These are phyloP conservation scores for Papilio polytes DNA, from an alignment of 1,140 invertebrate species.

Conservation along the genomic window DNA sequence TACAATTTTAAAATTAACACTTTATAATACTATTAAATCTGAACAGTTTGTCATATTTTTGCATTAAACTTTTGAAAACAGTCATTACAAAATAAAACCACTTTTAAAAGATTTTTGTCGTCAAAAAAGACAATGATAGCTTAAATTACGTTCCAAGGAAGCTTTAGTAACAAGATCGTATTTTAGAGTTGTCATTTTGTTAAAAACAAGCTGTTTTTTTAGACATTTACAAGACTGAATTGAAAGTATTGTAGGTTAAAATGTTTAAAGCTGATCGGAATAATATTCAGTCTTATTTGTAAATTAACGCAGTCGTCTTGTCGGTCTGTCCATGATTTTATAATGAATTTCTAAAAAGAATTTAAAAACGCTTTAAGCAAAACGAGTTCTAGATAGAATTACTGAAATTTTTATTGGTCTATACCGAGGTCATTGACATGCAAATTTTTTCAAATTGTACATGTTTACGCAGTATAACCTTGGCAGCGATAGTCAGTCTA, in stretches of 20 bases:
- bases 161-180: neutral
- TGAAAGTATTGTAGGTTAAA: constrained; percentile 37
- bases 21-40: neutral
- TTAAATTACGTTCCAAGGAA: neutral
- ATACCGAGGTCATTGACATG: neutral
- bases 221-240: constrained; percentile 34
- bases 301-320: constrained; percentile 34
- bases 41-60: neutral
- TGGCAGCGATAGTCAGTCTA: neutral
- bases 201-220: neutral
- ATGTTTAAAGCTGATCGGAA: constrained; percentile 51
- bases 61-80: neutral
- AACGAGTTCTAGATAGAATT: too few relatives aligned
- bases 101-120: neutral
- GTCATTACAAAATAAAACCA: neutral
- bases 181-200: neutral
- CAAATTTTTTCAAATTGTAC: neutral
- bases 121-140: neutral
- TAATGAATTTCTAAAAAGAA: neutral
- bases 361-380: too few relatives aligned
- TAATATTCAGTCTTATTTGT: constrained; percentile 63
- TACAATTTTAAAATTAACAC: neutral
- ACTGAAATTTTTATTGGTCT: too few relatives aligned
- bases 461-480: neutral
- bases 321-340: neutral